These are phyloP conservation scores for Hybos culiciformis DNA, from an alignment of 2,888 invertebrate species.

Conservation along the genomic window DNA sequence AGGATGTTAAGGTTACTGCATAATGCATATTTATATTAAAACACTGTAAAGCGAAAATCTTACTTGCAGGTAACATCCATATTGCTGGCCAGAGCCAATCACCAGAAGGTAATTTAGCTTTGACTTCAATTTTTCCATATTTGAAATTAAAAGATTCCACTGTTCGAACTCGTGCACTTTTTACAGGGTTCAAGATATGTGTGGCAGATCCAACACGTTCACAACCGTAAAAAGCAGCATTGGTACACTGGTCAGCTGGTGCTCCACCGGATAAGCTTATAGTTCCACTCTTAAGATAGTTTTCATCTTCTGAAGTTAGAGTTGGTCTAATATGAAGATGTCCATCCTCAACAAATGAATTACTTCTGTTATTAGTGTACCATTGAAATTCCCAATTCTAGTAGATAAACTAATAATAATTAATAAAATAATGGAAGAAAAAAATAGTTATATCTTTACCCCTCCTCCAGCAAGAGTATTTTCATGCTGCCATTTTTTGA, in stretches of 20 bases:
- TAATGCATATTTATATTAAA: too few relatives aligned
- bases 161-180: slow-evolving; percentile 50
- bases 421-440: neutral
- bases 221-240: slow-evolving; percentile 45
- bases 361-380: slow-evolving; percentile 49
- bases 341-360: slow-evolving; percentile 46
- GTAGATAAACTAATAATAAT: neutral
- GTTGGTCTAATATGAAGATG: slow-evolving; percentile 45
- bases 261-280: slow-evolving; percentile 45
- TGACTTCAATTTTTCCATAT: slow-evolving; percentile 49
- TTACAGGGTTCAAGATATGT: slow-evolving; percentile 48
- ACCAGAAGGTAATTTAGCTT: slow-evolving; percentile 54
- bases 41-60: slow-evolving; percentile 43
- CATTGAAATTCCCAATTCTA: slow-evolving; percentile 58
- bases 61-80: slow-evolving; percentile 58
- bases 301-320: slow-evolving; percentile 41
- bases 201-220: slow-evolving; percentile 39
- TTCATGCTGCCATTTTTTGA: slow-evolving; percentile 51
- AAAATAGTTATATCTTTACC: slow-evolving; percentile 9
- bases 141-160: slow-evolving; percentile 48
- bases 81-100: slow-evolving; percentile 49
- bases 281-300: slow-evolving; percentile 39
- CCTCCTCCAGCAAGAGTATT: slow-evolving; percentile 50
- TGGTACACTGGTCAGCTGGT: slow-evolving; percentile 50
- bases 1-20: too few relatives aligned